Base-by-base conservation (phyloP, 1,140 invertebrate species). In the Alviniconcha marisindica region DNA sequence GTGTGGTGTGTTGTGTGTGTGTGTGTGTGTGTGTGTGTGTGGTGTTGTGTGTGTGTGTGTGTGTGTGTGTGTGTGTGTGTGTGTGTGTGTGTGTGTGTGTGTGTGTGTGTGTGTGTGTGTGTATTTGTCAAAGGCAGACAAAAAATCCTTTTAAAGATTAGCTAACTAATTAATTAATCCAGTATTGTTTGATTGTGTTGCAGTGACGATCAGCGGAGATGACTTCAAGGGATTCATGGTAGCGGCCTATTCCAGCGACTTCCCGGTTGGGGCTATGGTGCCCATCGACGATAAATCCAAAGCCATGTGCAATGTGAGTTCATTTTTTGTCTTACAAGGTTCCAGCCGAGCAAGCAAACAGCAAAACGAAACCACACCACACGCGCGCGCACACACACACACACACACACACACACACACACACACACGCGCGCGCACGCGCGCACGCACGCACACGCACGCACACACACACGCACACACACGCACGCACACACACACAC, bases 181-280 rank as follows among this genome's bases (percentile, higher is more conserved):
- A 10, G 7, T 10, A 10, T 51, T 60, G 28, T 28, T 66, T 24
- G 24, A n/a, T n/a, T 14, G 24, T 66, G 63, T 71, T 71, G 38
- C 69, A 71, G 69, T 71, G 36, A 71, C 69, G 18, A 71, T 71
- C 36, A 71, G 3, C 15, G 77, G 77, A n/a, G 44, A 4, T n/a
- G 51, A 38, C 10, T 76, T 76, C 38, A 78, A 44, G 24, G 77
- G 77, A 28, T 78, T 78, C 77, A 78, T 78, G 77, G 77, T 78
- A 51, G 60, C 51, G 38, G 77, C 77, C 18, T 60, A 78, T n/a
- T 78, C 77, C 77, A 54, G 56, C 21, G 77, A 60, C 21, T 78
- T 78, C 31, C n/a, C 44, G 1, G 51, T 78, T 10, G 77, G 77
- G 0, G 38, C 51, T 14, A 60, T 78, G 33, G 42, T 60, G 1